Evolutionary conservation across 2,797 vertebrate species (phyloP).

Genomic region (Euthynnus affinis): DNA sequence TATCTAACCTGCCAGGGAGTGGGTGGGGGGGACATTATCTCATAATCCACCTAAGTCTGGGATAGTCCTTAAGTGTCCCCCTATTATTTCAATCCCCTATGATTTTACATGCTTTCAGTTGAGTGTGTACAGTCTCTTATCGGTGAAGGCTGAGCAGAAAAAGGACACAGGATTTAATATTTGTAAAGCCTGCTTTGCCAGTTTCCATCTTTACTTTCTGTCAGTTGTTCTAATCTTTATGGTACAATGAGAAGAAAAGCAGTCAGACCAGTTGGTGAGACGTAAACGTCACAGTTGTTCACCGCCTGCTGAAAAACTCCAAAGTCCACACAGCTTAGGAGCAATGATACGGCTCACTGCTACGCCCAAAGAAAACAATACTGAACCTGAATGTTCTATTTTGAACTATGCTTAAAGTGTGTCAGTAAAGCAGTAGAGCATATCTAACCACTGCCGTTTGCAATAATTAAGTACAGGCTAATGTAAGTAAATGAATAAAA

Average conservation of each 20-base stretch:
- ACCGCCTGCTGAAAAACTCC: background rate
- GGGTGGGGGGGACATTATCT: too few relatives aligned
- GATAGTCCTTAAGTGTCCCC: background rate
- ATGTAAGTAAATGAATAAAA: background rate
- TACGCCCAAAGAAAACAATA: slow-evolving; percentile 11
- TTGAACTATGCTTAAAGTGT: background rate
- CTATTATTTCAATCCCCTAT: accelerated
- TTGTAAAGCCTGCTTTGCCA: slow-evolving; percentile 19
- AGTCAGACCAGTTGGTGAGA: slow-evolving; percentile 55
- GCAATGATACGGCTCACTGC: background rate
- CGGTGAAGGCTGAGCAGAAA: slow-evolving; percentile 1
- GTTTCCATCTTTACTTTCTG: background rate
- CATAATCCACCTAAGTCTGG: too few relatives aligned
- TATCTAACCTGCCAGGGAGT: too few relatives aligned
- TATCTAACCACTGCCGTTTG: too few relatives aligned
- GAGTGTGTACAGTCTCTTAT: slow-evolving; percentile 22
- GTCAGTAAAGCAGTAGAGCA: background rate
- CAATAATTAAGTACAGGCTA: background rate
- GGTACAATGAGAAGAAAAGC: slow-evolving; percentile 12
- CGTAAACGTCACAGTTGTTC: background rate
- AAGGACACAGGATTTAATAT: slow-evolving; percentile 9
- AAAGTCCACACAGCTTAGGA: slow-evolving; percentile 43
- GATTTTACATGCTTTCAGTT: background rate
- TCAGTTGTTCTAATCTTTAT: slow-evolving; percentile 22
- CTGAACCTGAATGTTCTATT: background rate